Conservation (phyloP, 1,140 invertebrate species). For the Ceratosolen fusciceps region DNA sequence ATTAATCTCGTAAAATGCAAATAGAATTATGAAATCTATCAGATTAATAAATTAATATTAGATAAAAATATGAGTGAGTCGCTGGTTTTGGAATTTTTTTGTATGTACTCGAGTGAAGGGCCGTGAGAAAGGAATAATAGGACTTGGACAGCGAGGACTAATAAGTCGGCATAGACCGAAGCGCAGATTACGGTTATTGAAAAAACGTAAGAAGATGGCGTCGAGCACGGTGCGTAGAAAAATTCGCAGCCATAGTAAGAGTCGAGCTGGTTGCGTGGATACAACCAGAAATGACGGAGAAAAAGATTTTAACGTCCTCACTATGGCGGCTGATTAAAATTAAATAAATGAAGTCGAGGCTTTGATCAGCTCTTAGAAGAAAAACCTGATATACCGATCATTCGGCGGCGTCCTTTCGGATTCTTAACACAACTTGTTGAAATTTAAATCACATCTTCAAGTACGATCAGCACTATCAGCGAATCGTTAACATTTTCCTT, state of each 20-base stretch:
- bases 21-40: no score
- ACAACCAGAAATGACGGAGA: not conserved
- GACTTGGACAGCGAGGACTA: no score
- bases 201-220: constrained; percentile 58
- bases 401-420: not conserved
- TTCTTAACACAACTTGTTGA: not conserved
- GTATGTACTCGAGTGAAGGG: no score
- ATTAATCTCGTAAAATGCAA: no score
- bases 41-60: no score
- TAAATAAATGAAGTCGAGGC: constrained; percentile 58
- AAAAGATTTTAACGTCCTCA: constrained; percentile 57
- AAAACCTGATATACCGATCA: not conserved
- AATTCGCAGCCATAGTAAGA: constrained; percentile 50
- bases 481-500: not conserved
- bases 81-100: no score
- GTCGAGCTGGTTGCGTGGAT: not conserved
- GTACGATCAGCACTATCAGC: constrained; percentile 41
- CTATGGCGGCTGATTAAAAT: constrained; percentile 53
- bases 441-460: constrained; percentile 51
- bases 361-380: no score
- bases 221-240: constrained; percentile 52
- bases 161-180: constrained; percentile 40
- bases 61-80: no score
- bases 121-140: no score
- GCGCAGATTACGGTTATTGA: constrained; percentile 51